phyloP scores from a whole-genome alignment of 2,113 vertebrate species.

The Pyrgilauda ruficollis region DNA sequence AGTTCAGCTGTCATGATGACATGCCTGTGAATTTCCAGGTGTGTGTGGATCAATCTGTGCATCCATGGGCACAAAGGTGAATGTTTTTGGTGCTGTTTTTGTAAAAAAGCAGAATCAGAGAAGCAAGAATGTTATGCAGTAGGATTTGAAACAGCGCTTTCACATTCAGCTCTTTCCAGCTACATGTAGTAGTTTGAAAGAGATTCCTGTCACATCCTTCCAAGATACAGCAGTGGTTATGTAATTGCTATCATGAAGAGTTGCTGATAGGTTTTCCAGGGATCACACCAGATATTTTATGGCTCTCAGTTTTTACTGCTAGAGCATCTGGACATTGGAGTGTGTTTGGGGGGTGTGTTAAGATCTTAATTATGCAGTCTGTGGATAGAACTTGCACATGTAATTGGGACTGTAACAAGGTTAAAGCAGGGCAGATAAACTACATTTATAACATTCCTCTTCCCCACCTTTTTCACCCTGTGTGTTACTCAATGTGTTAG shows the following conservation, averaged over 20 bases:
- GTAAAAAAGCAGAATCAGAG: not conserved
- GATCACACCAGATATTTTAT: not conserved
- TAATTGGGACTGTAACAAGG: not conserved
- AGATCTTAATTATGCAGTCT: not conserved
- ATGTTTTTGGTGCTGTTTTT: not conserved
- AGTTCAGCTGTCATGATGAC: not conserved
- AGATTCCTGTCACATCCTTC: not conserved
- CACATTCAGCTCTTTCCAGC: not conserved
- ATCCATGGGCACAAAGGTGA: not conserved
- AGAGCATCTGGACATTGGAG: not conserved
- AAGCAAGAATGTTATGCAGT: not conserved
- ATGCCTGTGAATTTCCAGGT: not conserved
- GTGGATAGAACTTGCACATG: not conserved
- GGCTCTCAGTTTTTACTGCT: not conserved
- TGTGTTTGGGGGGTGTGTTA: accelerated
- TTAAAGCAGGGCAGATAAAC: not conserved
- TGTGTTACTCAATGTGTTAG: not conserved
- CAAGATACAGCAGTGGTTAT: not conserved
- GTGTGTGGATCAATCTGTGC: not conserved
- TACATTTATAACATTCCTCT: not conserved
- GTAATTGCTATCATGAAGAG: not conserved
- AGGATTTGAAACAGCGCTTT: not conserved
- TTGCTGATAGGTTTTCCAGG: not conserved
- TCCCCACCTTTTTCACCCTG: not conserved
- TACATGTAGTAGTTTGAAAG: not conserved